A percentile compares a stretch with the other conserved stretches of the same genome.
Conservation (phyloP, 2,888 invertebrate genomes). For the Encarsia formosa region DNA sequence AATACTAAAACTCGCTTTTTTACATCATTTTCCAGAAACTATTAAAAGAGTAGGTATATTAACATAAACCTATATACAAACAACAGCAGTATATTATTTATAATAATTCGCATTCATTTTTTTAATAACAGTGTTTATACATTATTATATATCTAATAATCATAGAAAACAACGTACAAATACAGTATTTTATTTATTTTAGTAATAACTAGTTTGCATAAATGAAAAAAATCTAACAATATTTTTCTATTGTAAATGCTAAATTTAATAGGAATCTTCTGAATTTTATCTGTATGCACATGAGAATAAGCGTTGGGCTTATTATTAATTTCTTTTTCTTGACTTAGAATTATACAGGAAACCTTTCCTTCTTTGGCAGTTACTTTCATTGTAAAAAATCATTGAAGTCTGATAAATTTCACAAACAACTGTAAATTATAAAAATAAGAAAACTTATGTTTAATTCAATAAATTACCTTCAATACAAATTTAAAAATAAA, state of each 20-base stretch:
- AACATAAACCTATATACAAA: neutral
- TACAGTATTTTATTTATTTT: no score
- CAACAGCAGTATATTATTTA: neutral
- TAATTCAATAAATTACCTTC: no score
- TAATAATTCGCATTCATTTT: neutral
- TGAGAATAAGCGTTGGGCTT: slow-evolving; percentile 7
- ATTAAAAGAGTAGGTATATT: no score
- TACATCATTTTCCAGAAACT: no score
- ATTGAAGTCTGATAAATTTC: no score
- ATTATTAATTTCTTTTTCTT: no score
- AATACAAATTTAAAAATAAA: no score
- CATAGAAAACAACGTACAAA: neutral
- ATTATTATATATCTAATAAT: neutral
- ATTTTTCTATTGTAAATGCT: slow-evolving; percentile 19
- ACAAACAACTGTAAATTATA: no score
- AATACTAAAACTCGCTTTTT: neutral
- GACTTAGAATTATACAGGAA: slow-evolving; percentile 25
- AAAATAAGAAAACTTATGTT: no score
- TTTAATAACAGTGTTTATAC: neutral
- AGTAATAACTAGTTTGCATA: no score
- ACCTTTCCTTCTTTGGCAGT: slow-evolving; percentile 24
- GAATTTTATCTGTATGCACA: slow-evolving; percentile 1
- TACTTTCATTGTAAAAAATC: slow-evolving; percentile 4
- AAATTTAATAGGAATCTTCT: slow-evolving; percentile 19
- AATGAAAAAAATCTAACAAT: neutral